phyloP scores from a whole-genome alignment of 2,797 vertebrate genomes.

The Halcyon smyrnensis region DNA sequence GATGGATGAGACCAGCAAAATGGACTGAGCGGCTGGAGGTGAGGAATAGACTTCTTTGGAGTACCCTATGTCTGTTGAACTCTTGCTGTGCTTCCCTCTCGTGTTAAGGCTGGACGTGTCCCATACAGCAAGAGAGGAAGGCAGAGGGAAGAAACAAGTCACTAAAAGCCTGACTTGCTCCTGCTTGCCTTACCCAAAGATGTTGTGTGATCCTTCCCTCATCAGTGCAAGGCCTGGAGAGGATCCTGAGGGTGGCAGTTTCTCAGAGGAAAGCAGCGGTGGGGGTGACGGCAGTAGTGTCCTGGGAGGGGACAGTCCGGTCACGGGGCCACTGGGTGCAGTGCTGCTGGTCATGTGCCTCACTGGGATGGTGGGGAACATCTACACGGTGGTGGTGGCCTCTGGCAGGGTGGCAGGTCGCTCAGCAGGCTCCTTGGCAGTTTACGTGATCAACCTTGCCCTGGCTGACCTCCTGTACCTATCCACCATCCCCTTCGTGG shows the following conservation, averaged over 20 bases:
- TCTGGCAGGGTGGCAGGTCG: constrained; percentile 74
- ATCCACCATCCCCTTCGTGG: constrained; percentile 89
- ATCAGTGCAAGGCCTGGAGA: neutral
- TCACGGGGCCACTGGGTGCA: constrained; percentile 79
- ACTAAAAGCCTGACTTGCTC: neutral
- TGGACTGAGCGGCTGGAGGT: neutral
- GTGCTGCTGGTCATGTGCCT: constrained; percentile 82
- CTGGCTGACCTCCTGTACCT: constrained; percentile 89
- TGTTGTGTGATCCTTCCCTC: neutral
- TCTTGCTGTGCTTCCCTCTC: neutral
- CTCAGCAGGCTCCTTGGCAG: constrained; percentile 82
- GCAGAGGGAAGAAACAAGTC: neutral
- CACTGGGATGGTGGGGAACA: constrained; percentile 82
- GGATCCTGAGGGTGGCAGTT: neutral
- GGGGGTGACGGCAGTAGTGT: neutral
- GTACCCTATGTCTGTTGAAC: neutral
- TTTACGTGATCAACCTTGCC: constrained; percentile 86
- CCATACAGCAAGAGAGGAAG: accelerated
- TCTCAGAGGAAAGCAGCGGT: constrained; percentile 8
- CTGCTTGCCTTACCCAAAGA: neutral
- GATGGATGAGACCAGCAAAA: neutral
- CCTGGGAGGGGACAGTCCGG: constrained; percentile 66
- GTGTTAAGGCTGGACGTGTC: neutral
- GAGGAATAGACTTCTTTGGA: constrained; percentile 22
- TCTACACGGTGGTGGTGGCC: constrained; percentile 84